These are phyloP conservation scores for Amorpha juglandis DNA, from an alignment of 2,888 invertebrate genomes.

Conservation along the genomic window DNA sequence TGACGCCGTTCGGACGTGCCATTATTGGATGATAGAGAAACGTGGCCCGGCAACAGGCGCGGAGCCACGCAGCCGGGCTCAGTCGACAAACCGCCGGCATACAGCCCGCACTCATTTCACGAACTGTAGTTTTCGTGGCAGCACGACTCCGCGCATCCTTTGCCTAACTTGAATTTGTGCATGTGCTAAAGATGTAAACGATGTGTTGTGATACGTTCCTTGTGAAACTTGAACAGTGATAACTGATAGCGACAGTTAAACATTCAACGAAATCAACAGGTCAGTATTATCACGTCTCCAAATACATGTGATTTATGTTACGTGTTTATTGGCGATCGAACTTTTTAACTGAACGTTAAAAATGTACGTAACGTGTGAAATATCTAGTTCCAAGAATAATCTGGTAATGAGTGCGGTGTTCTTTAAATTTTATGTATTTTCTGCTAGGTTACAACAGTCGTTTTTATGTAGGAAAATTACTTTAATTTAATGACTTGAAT, in stretches of 20 bases:
- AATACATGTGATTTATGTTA: slow-evolving; percentile 32
- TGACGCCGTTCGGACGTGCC: slow-evolving; percentile 38
- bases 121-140: slow-evolving; percentile 43
- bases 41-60: slow-evolving; percentile 66
- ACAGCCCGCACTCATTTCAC: slow-evolving; percentile 38
- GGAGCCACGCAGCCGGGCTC: slow-evolving; percentile 40
- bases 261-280: slow-evolving; percentile 65
- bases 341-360: slow-evolving; percentile 8
- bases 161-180: slow-evolving; percentile 10
- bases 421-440: slow-evolving; percentile 17
- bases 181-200: slow-evolving; percentile 46
- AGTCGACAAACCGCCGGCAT: slow-evolving; percentile 44
- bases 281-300: slow-evolving; percentile 49
- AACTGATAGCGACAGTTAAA: slow-evolving; percentile 56
- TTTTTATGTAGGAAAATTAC: slow-evolving; percentile 18
- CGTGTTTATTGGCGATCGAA: slow-evolving; percentile 24
- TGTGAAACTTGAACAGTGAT: slow-evolving; percentile 61
- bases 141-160: background rate
- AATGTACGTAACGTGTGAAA: slow-evolving; percentile 14
- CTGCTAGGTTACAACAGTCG: background rate
- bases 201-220: slow-evolving; percentile 40
- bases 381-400: slow-evolving; percentile 9
- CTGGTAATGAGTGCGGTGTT: slow-evolving; percentile 19
- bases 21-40: slow-evolving; percentile 47
- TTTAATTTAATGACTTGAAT: background rate